Evolutionary conservation across 35 echinoderm and acorn worm species (phyloP).

Genomic region (Ophioderma brevispina): DNA sequence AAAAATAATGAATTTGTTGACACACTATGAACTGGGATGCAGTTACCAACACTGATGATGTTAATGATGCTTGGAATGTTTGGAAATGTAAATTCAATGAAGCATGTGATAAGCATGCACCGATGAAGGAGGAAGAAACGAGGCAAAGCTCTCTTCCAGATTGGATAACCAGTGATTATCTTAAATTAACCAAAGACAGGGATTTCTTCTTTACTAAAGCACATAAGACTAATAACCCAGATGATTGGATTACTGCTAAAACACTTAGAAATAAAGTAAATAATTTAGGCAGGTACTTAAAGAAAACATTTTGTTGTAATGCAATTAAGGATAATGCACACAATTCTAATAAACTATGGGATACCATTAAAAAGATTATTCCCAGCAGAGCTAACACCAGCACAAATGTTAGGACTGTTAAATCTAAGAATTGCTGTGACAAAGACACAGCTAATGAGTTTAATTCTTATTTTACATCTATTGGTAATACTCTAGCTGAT

Average conservation of each 20-base stretch:
- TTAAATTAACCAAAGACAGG: not conserved
- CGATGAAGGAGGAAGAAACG: not conserved
- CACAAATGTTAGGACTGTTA: no score
- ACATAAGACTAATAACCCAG: not conserved
- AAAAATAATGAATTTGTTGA: no score
- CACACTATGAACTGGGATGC: no score
- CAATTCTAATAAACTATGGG: not conserved
- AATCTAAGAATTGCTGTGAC: no score
- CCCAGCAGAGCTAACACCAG: no score
- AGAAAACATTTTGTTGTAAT: not conserved
- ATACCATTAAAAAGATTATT: no score
- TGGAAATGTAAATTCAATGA: no score
- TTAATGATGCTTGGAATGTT: no score
- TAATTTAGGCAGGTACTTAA: not conserved
- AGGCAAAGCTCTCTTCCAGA: not conserved
- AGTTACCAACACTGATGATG: no score
- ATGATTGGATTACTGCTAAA: not conserved
- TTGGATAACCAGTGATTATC: not conserved
- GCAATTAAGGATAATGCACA: not conserved
- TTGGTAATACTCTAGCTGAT: no score
- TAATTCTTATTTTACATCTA: no score
- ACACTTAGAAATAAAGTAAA: conserved; percentile 15
- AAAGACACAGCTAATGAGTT: no score
- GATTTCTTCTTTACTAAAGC: not conserved
- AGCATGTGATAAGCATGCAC: not conserved